Evolutionary conservation across 2,888 invertebrate species (phyloP).

Genomic region (Microctonus brassicae): DNA sequence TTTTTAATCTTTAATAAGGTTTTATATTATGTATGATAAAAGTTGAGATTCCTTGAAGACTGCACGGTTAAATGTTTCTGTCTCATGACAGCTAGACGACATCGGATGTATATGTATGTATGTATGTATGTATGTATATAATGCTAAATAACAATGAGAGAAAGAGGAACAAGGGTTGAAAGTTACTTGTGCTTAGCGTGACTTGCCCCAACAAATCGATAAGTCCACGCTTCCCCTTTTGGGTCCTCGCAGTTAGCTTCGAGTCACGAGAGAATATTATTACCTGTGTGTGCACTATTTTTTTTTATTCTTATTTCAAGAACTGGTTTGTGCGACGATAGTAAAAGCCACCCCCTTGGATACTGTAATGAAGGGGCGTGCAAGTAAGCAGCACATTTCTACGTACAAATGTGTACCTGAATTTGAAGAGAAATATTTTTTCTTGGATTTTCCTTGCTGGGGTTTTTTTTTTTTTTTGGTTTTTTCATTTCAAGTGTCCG

Average conservation of each 20-base stretch:
- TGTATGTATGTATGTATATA: conserved; percentile 3
- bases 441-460: not conserved
- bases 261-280: conserved; percentile 60
- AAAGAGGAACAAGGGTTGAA: conserved; percentile 28
- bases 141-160: not conserved
- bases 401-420: not conserved
- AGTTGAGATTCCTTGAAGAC: conserved; percentile 2
- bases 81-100: conserved; percentile 4
- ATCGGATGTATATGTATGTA: not conserved
- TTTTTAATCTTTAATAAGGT: too few species aligned
- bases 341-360: conserved; percentile 12
- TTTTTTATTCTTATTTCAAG: conserved; percentile 5
- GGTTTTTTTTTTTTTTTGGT: not conserved
- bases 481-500: not conserved
- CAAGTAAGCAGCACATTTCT: not conserved
- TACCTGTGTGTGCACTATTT: conserved; percentile 38
- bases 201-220: conserved; percentile 48
- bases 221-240: conserved; percentile 22
- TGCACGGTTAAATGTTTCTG: not conserved
- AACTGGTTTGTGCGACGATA: conserved; percentile 9
- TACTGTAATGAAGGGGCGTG: not conserved
- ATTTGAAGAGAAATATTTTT: conserved; percentile 1
- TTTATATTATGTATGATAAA: conserved; percentile 2
- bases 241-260: conserved; percentile 40
- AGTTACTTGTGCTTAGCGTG: conserved; percentile 56